phyloP scores from a whole-genome alignment of 2,888 invertebrate genomes.

The Hyposoter didymator region DNA sequence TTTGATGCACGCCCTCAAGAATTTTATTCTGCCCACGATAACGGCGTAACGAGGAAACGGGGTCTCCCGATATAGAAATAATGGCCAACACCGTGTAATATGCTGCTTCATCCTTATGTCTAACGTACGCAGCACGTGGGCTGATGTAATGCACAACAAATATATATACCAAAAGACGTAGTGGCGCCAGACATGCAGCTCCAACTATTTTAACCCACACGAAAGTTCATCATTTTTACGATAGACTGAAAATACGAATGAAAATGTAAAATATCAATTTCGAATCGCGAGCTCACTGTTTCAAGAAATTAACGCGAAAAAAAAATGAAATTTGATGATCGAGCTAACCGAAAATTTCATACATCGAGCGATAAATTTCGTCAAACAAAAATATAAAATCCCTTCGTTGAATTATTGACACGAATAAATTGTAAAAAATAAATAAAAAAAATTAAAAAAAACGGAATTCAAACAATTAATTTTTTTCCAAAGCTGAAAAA shows the following conservation, averaged over 20 bases:
- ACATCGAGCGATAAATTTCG: too few species aligned
- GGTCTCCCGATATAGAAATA: slow-evolving; percentile 43
- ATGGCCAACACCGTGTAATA: slow-evolving; percentile 30
- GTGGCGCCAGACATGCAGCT: slow-evolving; percentile 35
- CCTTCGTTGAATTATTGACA: not conserved
- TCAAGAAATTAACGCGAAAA: not conserved
- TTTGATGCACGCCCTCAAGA: not conserved
- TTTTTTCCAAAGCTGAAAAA: not conserved
- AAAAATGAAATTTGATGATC: not conserved
- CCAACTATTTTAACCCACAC: slow-evolving; percentile 58
- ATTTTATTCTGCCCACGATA: slow-evolving; percentile 51
- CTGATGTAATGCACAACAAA: slow-evolving; percentile 51
- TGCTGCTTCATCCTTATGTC: slow-evolving; percentile 28
- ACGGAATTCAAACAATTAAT: not conserved
- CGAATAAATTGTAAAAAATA: not conserved
- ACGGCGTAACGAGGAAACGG: slow-evolving; percentile 47
- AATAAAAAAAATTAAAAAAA: not conserved
- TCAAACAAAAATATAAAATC: not conserved
- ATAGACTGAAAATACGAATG: too few species aligned
- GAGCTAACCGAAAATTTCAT: too few species aligned
- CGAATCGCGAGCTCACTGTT: not conserved
- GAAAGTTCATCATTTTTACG: slow-evolving; percentile 39
- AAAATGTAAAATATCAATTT: not conserved
- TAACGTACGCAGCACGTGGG: slow-evolving; percentile 47
- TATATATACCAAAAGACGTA: slow-evolving; percentile 38